phyloP scores from a whole-genome alignment of 2,888 invertebrate species.

The Nemotelus nigrinus region DNA sequence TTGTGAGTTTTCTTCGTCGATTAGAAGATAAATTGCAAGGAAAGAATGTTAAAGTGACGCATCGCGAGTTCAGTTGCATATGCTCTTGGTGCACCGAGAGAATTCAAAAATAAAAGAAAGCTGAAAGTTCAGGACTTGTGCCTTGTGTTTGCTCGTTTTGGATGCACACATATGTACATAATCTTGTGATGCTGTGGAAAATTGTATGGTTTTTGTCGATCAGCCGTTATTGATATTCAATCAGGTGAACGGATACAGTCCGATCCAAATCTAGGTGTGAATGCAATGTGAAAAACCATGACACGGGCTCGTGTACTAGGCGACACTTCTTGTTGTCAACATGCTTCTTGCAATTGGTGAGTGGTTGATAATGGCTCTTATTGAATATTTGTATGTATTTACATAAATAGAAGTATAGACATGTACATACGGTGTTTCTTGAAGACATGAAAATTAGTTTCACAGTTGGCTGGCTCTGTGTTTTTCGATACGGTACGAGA shows the following conservation, averaged over 20 bases:
- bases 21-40: too few species aligned
- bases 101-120: too few species aligned
- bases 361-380: conserved; percentile 53
- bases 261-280: conserved; percentile 25
- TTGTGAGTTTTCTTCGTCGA: too few species aligned
- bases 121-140: too few species aligned
- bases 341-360: conserved; percentile 74
- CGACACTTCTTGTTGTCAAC: conserved; percentile 72
- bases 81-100: too few species aligned
- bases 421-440: neutral
- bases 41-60: too few species aligned
- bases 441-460: neutral
- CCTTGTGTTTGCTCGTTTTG: too few species aligned
- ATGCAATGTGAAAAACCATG: conserved; percentile 63
- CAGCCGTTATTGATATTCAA: neutral
- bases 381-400: neutral
- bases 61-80: too few species aligned
- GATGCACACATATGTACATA: too few species aligned
- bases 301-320: conserved; percentile 74
- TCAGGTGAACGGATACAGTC: conserved; percentile 5
- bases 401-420: neutral
- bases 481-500: too few species aligned
- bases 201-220: too few species aligned
- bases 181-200: too few species aligned
- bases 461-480: neutral